phyloP scores from a whole-genome alignment of 2,113 vertebrate genomes.

The Calyptomena viridis region DNA sequence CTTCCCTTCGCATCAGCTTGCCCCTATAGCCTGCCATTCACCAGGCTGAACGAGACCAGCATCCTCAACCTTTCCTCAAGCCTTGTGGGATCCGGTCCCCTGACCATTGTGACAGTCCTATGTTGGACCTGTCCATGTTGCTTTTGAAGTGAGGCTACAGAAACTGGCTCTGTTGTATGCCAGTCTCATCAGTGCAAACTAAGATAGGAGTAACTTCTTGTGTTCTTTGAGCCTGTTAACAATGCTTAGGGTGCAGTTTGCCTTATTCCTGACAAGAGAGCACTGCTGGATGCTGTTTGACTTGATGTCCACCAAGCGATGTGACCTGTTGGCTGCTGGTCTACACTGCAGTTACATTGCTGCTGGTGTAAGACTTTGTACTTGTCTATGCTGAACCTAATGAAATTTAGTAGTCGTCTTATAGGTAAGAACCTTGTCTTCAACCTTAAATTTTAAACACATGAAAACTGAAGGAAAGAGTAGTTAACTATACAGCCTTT shows the following conservation, averaged over 20 bases:
- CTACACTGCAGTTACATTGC: background rate
- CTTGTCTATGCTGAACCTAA: background rate
- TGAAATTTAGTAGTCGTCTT: background rate
- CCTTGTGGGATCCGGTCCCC: background rate
- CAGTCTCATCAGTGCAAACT: background rate
- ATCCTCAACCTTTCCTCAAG: rapidly evolving
- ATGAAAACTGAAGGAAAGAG: background rate
- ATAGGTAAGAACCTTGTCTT: background rate
- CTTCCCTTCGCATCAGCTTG: background rate
- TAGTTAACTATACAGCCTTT: background rate
- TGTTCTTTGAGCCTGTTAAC: background rate
- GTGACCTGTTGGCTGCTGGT: background rate
- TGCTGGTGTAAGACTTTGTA: background rate
- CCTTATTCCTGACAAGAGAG: background rate
- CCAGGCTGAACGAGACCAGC: background rate
- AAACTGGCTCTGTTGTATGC: background rate
- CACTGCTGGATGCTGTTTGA: background rate
- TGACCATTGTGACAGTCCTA: background rate
- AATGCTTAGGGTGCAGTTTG: background rate
- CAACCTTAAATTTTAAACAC: background rate
- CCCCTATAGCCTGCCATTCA: background rate
- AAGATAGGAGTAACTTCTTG: background rate
- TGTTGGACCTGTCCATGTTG: background rate
- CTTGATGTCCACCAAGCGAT: background rate
- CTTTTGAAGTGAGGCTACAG: background rate